Evolutionary conservation across 2,797 vertebrate genomes (phyloP).

Genomic region (Caiman crocodilus): DNA sequence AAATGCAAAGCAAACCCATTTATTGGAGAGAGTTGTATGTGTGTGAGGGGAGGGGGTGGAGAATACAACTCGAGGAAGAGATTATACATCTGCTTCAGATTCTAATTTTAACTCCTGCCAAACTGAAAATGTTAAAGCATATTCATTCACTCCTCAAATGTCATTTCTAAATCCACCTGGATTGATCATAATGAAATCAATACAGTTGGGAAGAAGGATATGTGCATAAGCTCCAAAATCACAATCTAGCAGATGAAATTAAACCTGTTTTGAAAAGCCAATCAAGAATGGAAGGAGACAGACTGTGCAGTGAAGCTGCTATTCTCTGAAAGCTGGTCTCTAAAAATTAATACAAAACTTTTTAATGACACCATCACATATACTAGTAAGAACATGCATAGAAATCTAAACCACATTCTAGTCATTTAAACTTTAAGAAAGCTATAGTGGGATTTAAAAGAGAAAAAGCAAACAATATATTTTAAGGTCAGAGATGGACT

Average conservation of each 20-base stretch:
- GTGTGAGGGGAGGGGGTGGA: neutral
- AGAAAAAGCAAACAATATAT: neutral
- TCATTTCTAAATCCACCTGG: conserved; percentile 37
- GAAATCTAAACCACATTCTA: neutral
- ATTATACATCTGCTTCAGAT: neutral
- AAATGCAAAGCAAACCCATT: neutral
- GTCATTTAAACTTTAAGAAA: neutral
- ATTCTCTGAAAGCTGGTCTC: neutral
- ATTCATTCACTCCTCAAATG: conserved; percentile 42
- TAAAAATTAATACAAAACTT: neutral
- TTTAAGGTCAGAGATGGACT: neutral
- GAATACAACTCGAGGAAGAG: neutral
- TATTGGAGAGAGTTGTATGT: too few species aligned
- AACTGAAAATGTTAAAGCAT: conserved; percentile 8
- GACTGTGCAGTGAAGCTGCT: neutral
- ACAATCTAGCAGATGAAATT: conserved; percentile 13
- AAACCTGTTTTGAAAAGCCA: neutral
- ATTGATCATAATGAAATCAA: conserved; percentile 25
- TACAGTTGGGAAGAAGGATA: neutral
- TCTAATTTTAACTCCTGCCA: conserved; percentile 23
- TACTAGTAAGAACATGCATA: neutral
- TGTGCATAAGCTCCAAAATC: neutral
- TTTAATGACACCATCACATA: neutral
- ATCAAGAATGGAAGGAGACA: neutral
- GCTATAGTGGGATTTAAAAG: neutral